Evolutionary conservation across 2,888 invertebrate species (phyloP), one percentile per base, ranked within the genome.

Genomic region (Amiota communis): DNA sequence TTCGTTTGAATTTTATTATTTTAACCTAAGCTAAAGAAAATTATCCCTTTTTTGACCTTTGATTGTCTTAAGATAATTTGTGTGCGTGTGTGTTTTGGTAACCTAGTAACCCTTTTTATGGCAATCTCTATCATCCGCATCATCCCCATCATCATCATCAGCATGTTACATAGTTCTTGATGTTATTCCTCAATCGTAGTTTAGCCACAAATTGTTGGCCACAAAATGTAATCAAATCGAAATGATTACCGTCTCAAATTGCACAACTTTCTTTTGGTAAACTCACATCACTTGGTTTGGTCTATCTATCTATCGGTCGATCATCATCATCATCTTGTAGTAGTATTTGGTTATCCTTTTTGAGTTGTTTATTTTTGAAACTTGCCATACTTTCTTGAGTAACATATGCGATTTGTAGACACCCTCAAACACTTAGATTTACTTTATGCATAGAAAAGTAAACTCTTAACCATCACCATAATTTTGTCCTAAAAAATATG

Each of bases 181-280:
- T 51, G 2, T 20, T 59, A 9, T 57, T 36, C 36, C 13, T 64
- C 15, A 59, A 20, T 64, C 20, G 47, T 46, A 56, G 1, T 64
- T 56, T 65, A 53, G 64, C 57, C 56, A 57, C 46, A 70, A 56
- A 59, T 70, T 56, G 70, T 53, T 51, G 56, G 72, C 73, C 74
- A 49, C 70, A 72, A 70, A 72, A 63, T 70, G 72, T 70, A 74
- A 76, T 76, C 78, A 78, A 79, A 75, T 78, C 74, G 74, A 74
- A 67, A 76, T 78, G 84, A 81, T 83, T 79, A 81, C 74, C 75
- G 48, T 73, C 75, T 78, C 78, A 81, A 84, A 84, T 80, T 78
- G 72, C 74, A 72, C 73, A 78, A 79, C 73, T 73, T 80, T 79
- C 65, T 17, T 72, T 20, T 11, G 23, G 61, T 23, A 12, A 61